Evolutionary conservation across 2,888 invertebrate species (phyloP).

Genomic region (Lymantria monacha): DNA sequence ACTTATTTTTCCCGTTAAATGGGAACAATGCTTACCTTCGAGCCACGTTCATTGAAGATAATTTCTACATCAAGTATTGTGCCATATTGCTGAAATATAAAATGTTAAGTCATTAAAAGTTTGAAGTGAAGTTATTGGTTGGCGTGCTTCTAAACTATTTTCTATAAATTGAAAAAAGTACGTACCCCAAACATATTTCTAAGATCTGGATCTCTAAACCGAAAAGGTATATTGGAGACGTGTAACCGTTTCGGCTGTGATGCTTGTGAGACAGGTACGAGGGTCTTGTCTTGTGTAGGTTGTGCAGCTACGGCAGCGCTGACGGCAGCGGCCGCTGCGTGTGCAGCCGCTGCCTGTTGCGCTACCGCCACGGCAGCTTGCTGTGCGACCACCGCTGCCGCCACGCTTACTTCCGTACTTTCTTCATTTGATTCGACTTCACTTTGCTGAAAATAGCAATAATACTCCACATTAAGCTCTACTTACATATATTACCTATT

Average conservation of each 20-base stretch:
- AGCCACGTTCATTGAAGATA: conserved; percentile 99
- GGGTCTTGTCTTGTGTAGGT: conserved; percentile 70
- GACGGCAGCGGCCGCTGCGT: conserved; percentile 71
- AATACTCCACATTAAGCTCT: neutral
- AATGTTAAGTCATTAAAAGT: conserved; percentile 50
- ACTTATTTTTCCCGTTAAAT: conserved; percentile 37
- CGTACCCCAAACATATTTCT: conserved; percentile 99
- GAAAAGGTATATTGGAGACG: conserved; percentile 99
- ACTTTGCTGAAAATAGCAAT: conserved; percentile 48
- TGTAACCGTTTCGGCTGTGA: conserved; percentile 96
- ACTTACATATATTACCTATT: too few species aligned
- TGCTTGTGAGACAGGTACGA: conserved; percentile 77
- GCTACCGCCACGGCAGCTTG: conserved; percentile 65
- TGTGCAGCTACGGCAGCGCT: conserved; percentile 57
- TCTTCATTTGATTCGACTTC: conserved; percentile 81
- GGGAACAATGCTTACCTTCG: conserved; percentile 92
- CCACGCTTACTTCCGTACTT: conserved; percentile 77
- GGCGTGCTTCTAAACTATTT: conserved; percentile 37
- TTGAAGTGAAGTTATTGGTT: conserved; percentile 22
- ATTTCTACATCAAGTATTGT: conserved; percentile 99
- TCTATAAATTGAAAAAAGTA: conserved; percentile 39
- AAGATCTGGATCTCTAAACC: conserved; percentile 99
- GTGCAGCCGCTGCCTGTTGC: conserved; percentile 76
- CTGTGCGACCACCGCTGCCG: conserved; percentile 59
- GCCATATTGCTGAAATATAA: conserved; percentile 96